Percentiles rank a stretch among this genome's conserved stretches.
These are phyloP conservation scores for Apamea crenata DNA, from an alignment of 2,888 invertebrate genomes.

Conservation along the genomic window DNA sequence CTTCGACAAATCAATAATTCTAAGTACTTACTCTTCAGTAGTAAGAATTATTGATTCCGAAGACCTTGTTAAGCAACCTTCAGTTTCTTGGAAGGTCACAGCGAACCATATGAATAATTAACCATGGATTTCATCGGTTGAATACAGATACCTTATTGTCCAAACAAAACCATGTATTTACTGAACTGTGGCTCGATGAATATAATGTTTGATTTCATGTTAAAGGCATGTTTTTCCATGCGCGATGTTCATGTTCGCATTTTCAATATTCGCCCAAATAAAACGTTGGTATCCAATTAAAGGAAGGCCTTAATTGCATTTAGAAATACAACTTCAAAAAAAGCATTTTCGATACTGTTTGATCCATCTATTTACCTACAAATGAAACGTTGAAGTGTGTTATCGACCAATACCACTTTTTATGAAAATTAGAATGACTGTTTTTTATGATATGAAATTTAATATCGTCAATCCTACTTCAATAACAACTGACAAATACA, in stretches of 20 bases:
- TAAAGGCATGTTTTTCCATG: not conserved
- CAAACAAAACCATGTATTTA: constrained; percentile 3
- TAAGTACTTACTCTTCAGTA: not conserved
- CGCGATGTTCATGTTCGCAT: constrained; percentile 8
- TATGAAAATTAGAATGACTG: not conserved
- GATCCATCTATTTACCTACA: not conserved
- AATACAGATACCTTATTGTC: not conserved
- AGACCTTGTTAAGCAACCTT: constrained; percentile 25
- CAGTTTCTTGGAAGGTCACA: constrained; percentile 34
- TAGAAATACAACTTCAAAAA: not conserved
- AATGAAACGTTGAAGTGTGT: not conserved
- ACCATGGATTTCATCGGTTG: constrained; percentile 1
- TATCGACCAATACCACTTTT: too few relatives aligned
- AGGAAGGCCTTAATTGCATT: not conserved
- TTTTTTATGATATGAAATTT: not conserved
- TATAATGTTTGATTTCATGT: not conserved
- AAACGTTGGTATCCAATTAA: not conserved
- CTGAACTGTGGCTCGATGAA: not conserved
- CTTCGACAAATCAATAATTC: constrained; percentile 57
- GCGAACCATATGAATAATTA: constrained; percentile 8
- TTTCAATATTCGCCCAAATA: not conserved
- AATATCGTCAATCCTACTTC: not conserved
- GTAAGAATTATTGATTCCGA: constrained; percentile 10
- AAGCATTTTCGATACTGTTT: not conserved
- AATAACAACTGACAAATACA: constrained; percentile 13